Evolutionary conservation across 2,113 vertebrate species (phyloP).

Genomic region (Phaethornis superciliosus): DNA sequence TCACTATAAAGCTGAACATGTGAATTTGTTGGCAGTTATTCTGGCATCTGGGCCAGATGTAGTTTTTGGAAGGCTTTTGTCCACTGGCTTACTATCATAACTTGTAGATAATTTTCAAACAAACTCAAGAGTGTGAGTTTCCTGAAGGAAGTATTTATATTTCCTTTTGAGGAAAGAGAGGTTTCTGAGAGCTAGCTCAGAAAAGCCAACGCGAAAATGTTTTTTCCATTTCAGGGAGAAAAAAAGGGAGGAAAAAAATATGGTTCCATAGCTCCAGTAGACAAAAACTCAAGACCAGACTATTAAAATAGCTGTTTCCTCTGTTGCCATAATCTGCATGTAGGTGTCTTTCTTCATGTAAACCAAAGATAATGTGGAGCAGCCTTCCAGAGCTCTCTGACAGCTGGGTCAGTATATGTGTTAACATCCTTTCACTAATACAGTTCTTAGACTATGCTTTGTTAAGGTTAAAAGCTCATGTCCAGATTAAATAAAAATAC

Average conservation of each 20-base stretch:
- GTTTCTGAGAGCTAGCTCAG: background rate
- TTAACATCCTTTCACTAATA: background rate
- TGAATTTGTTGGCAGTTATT: background rate
- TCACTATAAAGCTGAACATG: background rate
- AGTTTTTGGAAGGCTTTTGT: slow-evolving; percentile 28
- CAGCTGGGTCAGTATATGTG: background rate
- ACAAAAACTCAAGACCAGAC: background rate
- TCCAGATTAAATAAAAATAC: background rate
- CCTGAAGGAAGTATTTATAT: background rate
- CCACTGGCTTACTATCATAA: background rate
- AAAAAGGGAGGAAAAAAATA: background rate
- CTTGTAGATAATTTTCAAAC: background rate
- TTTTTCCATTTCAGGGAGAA: background rate
- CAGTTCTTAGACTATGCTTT: background rate
- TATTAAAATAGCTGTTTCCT: background rate
- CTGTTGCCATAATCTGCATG: background rate
- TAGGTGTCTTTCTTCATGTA: background rate
- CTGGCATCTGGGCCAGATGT: background rate
- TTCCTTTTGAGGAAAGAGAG: background rate
- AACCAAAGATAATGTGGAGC: background rate
- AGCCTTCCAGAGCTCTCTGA: background rate
- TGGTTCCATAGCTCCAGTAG: background rate
- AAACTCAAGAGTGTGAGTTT: background rate
- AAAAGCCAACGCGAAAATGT: background rate
- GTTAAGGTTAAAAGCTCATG: background rate